Base-by-base conservation (phyloP, 2,113 vertebrate genomes). In the Actenoides hombroni region DNA sequence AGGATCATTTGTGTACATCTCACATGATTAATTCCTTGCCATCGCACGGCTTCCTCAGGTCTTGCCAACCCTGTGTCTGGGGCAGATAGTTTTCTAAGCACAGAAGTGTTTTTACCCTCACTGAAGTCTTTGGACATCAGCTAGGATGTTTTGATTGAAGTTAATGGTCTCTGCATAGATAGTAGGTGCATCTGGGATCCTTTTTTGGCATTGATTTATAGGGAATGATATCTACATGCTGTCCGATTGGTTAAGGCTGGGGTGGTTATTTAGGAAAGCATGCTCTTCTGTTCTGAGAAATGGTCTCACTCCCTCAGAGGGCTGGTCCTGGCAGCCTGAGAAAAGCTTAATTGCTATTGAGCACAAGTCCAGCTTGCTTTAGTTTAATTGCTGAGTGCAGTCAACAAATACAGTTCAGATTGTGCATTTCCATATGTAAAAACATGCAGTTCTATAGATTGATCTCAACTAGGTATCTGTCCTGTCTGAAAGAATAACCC, bases 1-100 rank as follows among this genome's bases (percentile, higher is more conserved):
- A 56, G 77, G 77, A 68, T 91, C 77, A 35, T 92, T 94, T 88
- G 35, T 94, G 77, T 86, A 81, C 33, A 51, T 89, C 88, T 93
- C 86, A 39, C 39, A 13, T 91, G 88, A 88, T 88, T 84, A 51
- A 89, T 84, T 83, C 80, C 42, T 86, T 86, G 69, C 79, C 40
- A 42, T 77, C 5, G 17, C 67, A 59, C 54, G n/a, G 33, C 92
- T 92, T 84, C 39, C 80, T 84, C 29, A 29, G 73, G 31, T 82
- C 60, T 81, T 94, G 73, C 64, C 86, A 92, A 7, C 48, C 33
- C 64, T 78, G 25, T 59, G 64, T 42, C 17, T 81, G 31, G 57
- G 42, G 37, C 70, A 70, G 71, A n/a, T 23, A 65, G 7, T 80
- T 49, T 83, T 69, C 46, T 59, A 83, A 90, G 68, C 19, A 59